Percentiles rank a stretch among this genome's conserved stretches.
Evolutionary conservation across 2,888 invertebrate species (phyloP).

Genomic region (Eupithecia insigniata): DNA sequence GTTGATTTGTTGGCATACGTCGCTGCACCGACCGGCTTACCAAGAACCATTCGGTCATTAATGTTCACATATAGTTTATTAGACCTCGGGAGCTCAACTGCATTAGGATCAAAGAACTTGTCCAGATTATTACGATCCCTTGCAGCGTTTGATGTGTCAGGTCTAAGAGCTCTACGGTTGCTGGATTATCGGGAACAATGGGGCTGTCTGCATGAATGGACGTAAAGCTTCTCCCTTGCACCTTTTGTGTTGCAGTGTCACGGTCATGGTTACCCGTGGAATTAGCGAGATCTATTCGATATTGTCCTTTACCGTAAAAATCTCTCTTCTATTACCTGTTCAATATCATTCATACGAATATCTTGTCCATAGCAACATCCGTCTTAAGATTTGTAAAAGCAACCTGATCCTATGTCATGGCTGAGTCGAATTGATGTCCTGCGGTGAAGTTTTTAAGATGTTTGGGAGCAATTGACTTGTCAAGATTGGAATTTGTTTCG

Average conservation of each 20-base stretch:
- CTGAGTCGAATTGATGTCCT: slow-evolving; percentile 16
- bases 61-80: slow-evolving; percentile 34
- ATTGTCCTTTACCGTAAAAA: slow-evolving; percentile 58
- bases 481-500: not conserved
- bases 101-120: slow-evolving; percentile 21
- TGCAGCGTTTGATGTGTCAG: slow-evolving; percentile 26
- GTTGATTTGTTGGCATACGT: slow-evolving; percentile 75
- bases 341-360: slow-evolving; percentile 33
- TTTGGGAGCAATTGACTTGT: slow-evolving; percentile 18
- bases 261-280: slow-evolving; percentile 64
- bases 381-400: slow-evolving; percentile 33
- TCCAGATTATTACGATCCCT: slow-evolving; percentile 60
- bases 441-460: not conserved
- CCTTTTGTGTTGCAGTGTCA: slow-evolving; percentile 64
- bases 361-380: slow-evolving; percentile 38
- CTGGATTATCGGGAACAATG: slow-evolving; percentile 61
- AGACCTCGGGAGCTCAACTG: slow-evolving; percentile 47
- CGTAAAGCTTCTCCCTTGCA: slow-evolving; percentile 61
- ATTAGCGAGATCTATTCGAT: slow-evolving; percentile 71
- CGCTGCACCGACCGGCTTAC: slow-evolving; percentile 65
- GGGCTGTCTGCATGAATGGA: slow-evolving; percentile 72
- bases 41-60: slow-evolving; percentile 51
- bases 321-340: slow-evolving; percentile 56
- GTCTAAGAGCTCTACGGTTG: slow-evolving; percentile 35
- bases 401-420: slow-evolving; percentile 20